Evolutionary conservation across 2,113 vertebrate species (phyloP), one percentile per base, ranked within the genome.

Genomic region (Columba janthina): DNA sequence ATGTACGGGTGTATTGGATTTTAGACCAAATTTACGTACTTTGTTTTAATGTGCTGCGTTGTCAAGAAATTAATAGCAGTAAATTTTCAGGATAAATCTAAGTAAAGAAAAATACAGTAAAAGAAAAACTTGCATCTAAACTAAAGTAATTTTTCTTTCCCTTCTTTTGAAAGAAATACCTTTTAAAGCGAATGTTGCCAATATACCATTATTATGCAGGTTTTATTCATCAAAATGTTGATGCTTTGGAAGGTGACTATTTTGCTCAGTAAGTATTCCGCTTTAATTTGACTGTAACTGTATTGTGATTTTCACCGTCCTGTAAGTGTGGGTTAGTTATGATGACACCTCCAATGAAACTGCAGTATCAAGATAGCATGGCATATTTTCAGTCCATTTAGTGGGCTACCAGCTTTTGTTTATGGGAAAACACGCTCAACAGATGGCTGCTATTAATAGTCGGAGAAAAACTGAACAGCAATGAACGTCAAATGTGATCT

Each of bases 101-200:
- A 88, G 31, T 88, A 53, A 72, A 60, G 53, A 71, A 84, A 92
- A 64, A 70, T 22, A 51, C 5, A 85, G 44, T 44, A 61, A 74
- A 87, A 82, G 26, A 42, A 83, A 77, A 65, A 28, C n/a, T 29
- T 76, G 13, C 40, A 60, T 80, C 29, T 93, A 86, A 93, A 94
- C 48, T 8, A 88, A 94, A 95, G 40, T 90, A 93, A 65, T 79
- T 96, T 94, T 73, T 95, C 57, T 91, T 86, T 94, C 57, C 82
- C 74, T 97, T 83, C 93, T 98, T 90, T 95, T 98, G 90, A 93
- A 97, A 98, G 98, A 98, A 97, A 97, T 98, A 98, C 91, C 95
- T 98, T 51, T 94, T 98, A 95, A 98, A 98, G 92, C 97, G 95
- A 98, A 95, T 98, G 75, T 96, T 60, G 66, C 97, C 97, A 94